Conservation (phyloP, 2,113 vertebrate genomes). For the Chascanopsetta lugubris region DNA sequence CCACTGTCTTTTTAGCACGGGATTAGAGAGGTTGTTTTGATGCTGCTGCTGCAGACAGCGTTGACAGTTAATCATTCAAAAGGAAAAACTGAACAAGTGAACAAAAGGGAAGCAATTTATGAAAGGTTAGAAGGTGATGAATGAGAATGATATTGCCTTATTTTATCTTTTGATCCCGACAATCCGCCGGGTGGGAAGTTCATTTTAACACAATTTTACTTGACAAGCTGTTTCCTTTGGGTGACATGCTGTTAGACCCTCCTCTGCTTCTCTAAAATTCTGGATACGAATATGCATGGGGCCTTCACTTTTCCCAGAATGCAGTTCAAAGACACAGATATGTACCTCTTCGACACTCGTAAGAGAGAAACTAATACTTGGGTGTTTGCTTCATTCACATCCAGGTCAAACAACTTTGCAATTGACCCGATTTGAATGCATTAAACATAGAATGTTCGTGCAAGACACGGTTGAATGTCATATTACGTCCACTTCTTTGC, state of each 20-base stretch:
- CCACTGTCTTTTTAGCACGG: slow-evolving; percentile 25
- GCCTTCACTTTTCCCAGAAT: not conserved
- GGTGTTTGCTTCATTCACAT: no score
- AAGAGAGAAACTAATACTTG: no score
- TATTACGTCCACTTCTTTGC: no score
- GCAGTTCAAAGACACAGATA: no score
- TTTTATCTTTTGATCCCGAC: not conserved
- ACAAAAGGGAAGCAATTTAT: not conserved
- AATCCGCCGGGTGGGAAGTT: not conserved
- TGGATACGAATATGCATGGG: slow-evolving; percentile 17
- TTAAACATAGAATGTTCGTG: no score
- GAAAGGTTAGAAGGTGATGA: not conserved
- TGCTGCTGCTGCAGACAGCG: not conserved
- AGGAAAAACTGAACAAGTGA: not conserved
- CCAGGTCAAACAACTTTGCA: no score
- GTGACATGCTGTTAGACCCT: slow-evolving; percentile 19
- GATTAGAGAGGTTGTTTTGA: slow-evolving; percentile 11
- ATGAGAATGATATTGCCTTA: no score
- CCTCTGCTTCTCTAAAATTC: slow-evolving; percentile 3
- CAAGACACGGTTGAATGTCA: no score
- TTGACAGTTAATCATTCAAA: not conserved
- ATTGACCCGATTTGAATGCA: no score
- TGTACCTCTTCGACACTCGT: no score
- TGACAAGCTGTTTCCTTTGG: slow-evolving; percentile 17
- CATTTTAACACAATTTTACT: not conserved